A percentile compares a stretch with the other conserved stretches of the same genome.
Conservation (phyloP, 1,140 invertebrate genomes). For the Monochamus saltuarius region DNA sequence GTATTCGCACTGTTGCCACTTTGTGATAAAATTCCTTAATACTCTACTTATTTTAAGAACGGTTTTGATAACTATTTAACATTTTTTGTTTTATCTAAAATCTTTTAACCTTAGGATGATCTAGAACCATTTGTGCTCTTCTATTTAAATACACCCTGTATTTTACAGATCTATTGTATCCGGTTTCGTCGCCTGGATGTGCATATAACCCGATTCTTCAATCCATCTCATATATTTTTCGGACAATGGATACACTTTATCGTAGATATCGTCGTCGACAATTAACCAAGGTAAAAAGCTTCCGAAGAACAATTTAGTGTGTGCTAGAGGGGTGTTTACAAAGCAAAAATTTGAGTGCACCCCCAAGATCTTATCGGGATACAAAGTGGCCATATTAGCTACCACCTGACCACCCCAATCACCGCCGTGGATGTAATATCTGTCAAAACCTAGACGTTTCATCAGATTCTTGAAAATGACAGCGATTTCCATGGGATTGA, state of each 20-base stretch:
- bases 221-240: slow-evolving; percentile 56
- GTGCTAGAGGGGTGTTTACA: slow-evolving; percentile 46
- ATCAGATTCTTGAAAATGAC: slow-evolving; percentile 81
- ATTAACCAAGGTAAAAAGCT: slow-evolving; percentile 58
- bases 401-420: slow-evolving; percentile 77
- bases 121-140: too few species aligned
- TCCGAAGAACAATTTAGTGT: slow-evolving; percentile 59
- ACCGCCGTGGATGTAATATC: slow-evolving; percentile 83
- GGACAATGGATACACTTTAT: slow-evolving; percentile 64
- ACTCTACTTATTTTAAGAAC: too few species aligned
- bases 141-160: too few species aligned
- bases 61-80: too few species aligned
- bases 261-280: slow-evolving; percentile 56
- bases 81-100: too few species aligned
- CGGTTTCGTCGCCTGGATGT: slow-evolving; percentile 87
- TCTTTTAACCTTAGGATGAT: too few species aligned
- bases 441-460: slow-evolving; percentile 70
- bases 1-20: too few species aligned
- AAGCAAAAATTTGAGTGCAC: slow-evolving; percentile 69
- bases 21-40: too few species aligned
- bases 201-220: slow-evolving; percentile 77
- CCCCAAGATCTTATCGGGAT: slow-evolving; percentile 68
- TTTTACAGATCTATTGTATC: slow-evolving; percentile 81
- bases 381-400: slow-evolving; percentile 63
- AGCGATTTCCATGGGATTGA: slow-evolving; percentile 64